Evolutionary conservation across 2,888 invertebrate genomes (phyloP).

Genomic region (Disparrhopalites patrizii): DNA sequence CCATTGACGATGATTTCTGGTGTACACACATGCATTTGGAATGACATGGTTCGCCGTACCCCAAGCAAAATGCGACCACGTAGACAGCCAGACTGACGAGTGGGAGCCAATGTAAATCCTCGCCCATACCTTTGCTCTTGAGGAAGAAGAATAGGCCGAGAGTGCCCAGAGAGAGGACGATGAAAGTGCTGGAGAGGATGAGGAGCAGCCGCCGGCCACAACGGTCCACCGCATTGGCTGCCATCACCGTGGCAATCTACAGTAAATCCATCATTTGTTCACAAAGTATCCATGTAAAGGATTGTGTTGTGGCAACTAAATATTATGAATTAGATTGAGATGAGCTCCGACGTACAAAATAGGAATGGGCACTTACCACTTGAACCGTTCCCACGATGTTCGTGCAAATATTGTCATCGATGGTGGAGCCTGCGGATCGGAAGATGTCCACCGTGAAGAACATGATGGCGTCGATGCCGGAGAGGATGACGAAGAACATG

Average conservation of each 20-base stretch:
- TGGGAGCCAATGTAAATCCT: conserved; percentile 4
- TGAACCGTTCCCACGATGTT: conserved; percentile 60
- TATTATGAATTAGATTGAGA: no score
- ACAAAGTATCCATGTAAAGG: no score
- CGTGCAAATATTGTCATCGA: conserved; percentile 58
- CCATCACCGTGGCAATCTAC: conserved; percentile 53
- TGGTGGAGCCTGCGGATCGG: conserved; percentile 61
- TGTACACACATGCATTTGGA: no score
- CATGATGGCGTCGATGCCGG: conserved; percentile 57
- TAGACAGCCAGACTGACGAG: background rate
- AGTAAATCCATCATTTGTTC: conserved; percentile 8
- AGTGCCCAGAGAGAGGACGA: background rate
- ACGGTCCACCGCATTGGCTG: conserved; percentile 60
- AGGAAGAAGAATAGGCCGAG: conserved; percentile 15
- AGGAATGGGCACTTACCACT: conserved; percentile 51
- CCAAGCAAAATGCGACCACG: background rate
- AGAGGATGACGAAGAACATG: conserved; percentile 45
- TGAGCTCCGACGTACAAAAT: no score
- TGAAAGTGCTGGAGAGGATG: conserved; percentile 3
- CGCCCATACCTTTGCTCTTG: background rate
- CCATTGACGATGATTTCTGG: no score
- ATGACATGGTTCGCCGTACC: no score
- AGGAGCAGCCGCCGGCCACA: conserved; percentile 13
- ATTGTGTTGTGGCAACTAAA: no score
- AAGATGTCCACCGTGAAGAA: conserved; percentile 74